Base-by-base conservation (phyloP, 2,888 invertebrate species). In the Phalangium opilio region DNA sequence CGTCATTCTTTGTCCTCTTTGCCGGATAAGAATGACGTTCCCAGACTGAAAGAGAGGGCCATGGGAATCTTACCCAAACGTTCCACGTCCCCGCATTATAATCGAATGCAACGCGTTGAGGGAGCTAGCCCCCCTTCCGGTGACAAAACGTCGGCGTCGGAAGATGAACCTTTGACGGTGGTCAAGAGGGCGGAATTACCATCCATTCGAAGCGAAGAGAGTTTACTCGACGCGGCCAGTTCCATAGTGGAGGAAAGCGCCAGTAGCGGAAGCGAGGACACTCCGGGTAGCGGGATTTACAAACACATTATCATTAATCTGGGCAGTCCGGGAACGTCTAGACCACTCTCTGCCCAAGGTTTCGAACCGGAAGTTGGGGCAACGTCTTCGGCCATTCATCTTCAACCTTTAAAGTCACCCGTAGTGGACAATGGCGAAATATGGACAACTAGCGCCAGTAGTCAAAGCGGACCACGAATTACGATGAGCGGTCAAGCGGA, bases 281-380 rank as follows among this genome's bases (percentile, higher is more conserved):
- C 51, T 27, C 48, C 54, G 2, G 51, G 52, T 2, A 52, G 54
- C 20, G 57, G 55, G 7, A 52, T 57, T 11, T 57, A 57, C 33
- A 57, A 56, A 34, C 55, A 55, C 27, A 57, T 57, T 14, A 57
- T 57, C 36, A 57, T 57, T 12, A 55, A 51, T 49, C 44, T 57
- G 7, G 54, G 55, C 10, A 50, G 50, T 3, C 44, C 45, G 3
- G 3, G 38, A n/a, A 38, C 18, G 10, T 38, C 38, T 10, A 18
- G 38, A 38, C 17, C 38, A 27, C 27, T 27, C 27, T 27, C 27
- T 4, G 27, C 27, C 5, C 27, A 27, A 27, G 27, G 27, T 27
- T 27, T 27, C 27, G 27, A 27, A 27, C 4, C 27, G 27, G 27
- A 27, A 7, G 27, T 4, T 27, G 4, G 5, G 8, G 8, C 27